These are phyloP conservation scores for Enteromius radiatus DNA, from an alignment of 2,797 vertebrate species.

Conservation along the genomic window DNA sequence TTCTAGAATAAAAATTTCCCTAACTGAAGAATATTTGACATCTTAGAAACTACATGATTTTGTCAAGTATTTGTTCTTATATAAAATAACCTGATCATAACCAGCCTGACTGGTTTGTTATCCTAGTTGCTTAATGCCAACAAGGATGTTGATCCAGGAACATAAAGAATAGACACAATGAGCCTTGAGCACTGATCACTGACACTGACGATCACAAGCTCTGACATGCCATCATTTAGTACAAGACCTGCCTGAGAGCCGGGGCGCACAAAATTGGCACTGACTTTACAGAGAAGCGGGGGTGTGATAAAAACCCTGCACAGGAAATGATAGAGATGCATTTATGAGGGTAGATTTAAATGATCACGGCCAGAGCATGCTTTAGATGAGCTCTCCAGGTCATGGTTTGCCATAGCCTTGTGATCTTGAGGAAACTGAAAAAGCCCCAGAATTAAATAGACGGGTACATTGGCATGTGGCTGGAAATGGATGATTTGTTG, in stretches of 20 bases:
- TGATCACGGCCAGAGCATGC: constrained; percentile 5
- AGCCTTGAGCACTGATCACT: constrained; percentile 1
- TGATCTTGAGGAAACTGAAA: constrained; percentile 66
- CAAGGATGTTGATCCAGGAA: constrained; percentile 24
- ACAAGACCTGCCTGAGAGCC: neutral
- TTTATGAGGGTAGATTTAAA: constrained; percentile 31
- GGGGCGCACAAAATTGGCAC: constrained; percentile 2
- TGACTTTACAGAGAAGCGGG: constrained; percentile 23
- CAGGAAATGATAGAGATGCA: constrained; percentile 21
- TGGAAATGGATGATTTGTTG: neutral
- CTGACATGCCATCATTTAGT: neutral
- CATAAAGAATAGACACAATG: neutral
- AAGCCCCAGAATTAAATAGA: constrained; percentile 53
- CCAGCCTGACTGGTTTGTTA: neutral
- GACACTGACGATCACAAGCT: constrained; percentile 14
- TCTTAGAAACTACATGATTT: neutral
- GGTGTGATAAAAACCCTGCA: constrained; percentile 13
- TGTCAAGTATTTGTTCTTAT: no score
- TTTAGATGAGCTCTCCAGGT: constrained; percentile 42
- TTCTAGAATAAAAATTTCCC: no score
- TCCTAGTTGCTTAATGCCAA: neutral
- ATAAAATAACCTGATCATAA: neutral
- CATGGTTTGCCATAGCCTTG: constrained; percentile 49
- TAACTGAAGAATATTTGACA: neutral
- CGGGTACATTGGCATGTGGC: neutral